phyloP scores from a whole-genome alignment of 2,113 vertebrate species.

The Triplophysa dalaica region DNA sequence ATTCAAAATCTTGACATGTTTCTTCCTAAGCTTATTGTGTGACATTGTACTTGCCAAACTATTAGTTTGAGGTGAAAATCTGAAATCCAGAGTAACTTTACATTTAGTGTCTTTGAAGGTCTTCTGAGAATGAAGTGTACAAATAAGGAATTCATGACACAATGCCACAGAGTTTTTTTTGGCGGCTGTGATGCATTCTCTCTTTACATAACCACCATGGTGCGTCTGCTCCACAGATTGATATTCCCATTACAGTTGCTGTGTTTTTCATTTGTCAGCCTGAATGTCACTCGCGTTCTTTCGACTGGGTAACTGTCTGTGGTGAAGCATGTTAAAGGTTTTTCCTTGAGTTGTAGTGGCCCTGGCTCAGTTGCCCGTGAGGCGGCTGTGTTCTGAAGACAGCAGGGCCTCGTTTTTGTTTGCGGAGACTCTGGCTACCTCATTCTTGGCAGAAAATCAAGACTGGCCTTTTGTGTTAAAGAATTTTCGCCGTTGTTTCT shows the following conservation, averaged over 20 bases:
- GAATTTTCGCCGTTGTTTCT: slow-evolving; percentile 54
- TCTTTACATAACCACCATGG: slow-evolving; percentile 11
- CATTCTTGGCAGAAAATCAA: slow-evolving; percentile 52
- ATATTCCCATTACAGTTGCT: slow-evolving; percentile 1
- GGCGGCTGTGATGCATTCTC: not conserved
- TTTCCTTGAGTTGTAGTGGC: slow-evolving; percentile 5
- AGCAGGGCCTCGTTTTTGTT: slow-evolving; percentile 45
- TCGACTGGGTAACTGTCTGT: slow-evolving; percentile 17
- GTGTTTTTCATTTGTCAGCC: slow-evolving; percentile 16
- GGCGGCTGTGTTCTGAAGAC: slow-evolving; percentile 34
- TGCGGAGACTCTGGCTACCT: slow-evolving; percentile 35
- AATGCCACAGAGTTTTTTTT: not conserved
- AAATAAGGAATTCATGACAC: slow-evolving; percentile 12
- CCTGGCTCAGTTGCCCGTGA: slow-evolving; percentile 24
- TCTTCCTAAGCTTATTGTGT: not conserved
- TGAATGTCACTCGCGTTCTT: not conserved
- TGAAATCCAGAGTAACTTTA: not conserved
- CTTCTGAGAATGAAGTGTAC: not conserved
- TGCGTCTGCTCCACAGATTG: slow-evolving; percentile 31
- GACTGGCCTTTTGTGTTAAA: slow-evolving; percentile 55
- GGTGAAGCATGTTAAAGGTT: not conserved
- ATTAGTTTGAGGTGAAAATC: not conserved
- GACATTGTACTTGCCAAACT: not conserved
- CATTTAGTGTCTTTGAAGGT: not conserved
- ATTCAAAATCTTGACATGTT: not conserved